phyloP scores from a whole-genome alignment of 1,140 invertebrate genomes.

The Acromyrmex charruanus region DNA sequence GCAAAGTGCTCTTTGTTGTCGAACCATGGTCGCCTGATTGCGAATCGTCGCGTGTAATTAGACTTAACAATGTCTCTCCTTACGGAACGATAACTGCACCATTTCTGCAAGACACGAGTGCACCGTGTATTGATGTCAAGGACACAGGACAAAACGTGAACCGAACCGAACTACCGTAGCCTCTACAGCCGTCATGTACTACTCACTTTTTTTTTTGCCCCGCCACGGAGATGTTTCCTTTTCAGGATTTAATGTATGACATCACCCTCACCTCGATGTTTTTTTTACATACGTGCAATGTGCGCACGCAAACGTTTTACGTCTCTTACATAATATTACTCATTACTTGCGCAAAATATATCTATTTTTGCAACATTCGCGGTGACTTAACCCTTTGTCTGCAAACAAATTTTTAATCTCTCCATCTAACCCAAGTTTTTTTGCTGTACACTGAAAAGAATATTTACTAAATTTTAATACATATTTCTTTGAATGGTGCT shows the following conservation, averaged over 20 bases:
- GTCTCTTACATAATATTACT: slow-evolving; percentile 37
- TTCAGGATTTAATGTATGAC: slow-evolving; percentile 73
- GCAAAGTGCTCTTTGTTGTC: background rate
- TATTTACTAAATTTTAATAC: no score
- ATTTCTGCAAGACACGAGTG: slow-evolving; percentile 53
- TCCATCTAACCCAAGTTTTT: no score
- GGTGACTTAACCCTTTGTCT: background rate
- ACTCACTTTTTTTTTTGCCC: slow-evolving; percentile 39
- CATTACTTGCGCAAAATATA: no score
- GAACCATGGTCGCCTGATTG: background rate
- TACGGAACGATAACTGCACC: slow-evolving; percentile 51
- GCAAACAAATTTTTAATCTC: no score
- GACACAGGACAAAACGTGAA: slow-evolving; percentile 60
- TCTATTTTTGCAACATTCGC: background rate
- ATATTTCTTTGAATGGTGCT: no score
- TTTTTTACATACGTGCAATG: slow-evolving; percentile 56
- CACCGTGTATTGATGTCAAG: slow-evolving; percentile 73
- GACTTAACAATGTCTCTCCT: slow-evolving; percentile 60
- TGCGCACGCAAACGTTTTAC: background rate
- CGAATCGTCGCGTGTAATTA: slow-evolving; percentile 49
- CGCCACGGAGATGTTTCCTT: slow-evolving; percentile 68
- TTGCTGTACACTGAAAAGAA: no score
- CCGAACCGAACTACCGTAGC: slow-evolving; percentile 37
- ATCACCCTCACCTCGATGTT: slow-evolving; percentile 68
- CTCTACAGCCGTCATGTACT: slow-evolving; percentile 18